Conservation (phyloP, 2,797 vertebrate species). For the Sebastes variabilis region DNA sequence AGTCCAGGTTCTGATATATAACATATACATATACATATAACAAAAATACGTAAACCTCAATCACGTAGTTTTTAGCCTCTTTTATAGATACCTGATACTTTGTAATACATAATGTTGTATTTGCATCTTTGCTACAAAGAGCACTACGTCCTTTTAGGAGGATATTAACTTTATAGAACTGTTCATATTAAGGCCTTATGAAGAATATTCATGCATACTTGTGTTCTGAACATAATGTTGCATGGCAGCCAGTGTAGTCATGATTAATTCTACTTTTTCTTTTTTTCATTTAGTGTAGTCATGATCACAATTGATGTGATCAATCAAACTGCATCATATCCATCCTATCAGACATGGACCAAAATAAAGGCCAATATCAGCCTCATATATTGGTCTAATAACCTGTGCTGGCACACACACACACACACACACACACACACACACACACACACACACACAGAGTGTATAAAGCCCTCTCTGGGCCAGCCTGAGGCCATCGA, state of each 20-base stretch:
- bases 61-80: too few species aligned
- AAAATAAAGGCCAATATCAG: background rate
- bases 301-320: background rate
- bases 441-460: background rate
- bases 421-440: too few species aligned
- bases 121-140: too few species aligned
- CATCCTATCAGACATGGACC: background rate
- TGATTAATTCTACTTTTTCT: background rate
- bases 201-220: background rate
- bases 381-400: slow-evolving; percentile 16
- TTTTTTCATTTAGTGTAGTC: background rate
- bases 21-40: too few species aligned
- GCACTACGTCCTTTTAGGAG: background rate
- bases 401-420: background rate
- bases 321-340: background rate
- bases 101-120: too few species aligned
- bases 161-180: background rate
- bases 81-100: too few species aligned
- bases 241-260: background rate
- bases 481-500: slow-evolving; percentile 28
- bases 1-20: too few species aligned
- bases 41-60: background rate
- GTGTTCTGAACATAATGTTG: background rate
- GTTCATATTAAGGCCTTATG: background rate
- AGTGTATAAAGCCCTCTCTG: background rate